Percentiles rank a stretch among this genome's conserved stretches.
Conservation (phyloP, 2,888 invertebrate genomes). For the Caenorhabditis japonica region DNA sequence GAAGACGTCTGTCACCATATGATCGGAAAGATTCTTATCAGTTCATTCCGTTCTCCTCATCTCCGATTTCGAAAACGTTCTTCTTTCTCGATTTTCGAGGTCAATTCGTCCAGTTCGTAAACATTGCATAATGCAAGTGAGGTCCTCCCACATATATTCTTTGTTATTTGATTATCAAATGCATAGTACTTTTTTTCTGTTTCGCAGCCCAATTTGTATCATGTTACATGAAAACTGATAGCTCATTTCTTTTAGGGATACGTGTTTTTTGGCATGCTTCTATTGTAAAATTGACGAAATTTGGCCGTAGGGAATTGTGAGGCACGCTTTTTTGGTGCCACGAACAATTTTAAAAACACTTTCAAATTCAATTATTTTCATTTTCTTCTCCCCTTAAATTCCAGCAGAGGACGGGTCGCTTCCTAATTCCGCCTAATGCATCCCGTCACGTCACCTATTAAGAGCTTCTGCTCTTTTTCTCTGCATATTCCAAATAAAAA, state of each 20-base stretch:
- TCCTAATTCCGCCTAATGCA: conserved; percentile 36
- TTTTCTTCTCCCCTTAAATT: not conserved
- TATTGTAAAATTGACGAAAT: too few relatives aligned
- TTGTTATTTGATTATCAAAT: too few relatives aligned
- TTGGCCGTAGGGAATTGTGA: too few relatives aligned
- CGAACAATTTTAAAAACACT: too few relatives aligned
- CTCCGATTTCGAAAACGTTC: conserved; percentile 31
- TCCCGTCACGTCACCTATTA: conserved; percentile 13
- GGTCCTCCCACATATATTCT: too few relatives aligned
- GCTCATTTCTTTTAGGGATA: too few relatives aligned
- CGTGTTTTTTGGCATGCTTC: too few relatives aligned
- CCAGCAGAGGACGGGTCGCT: too few relatives aligned
- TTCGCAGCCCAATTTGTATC: too few relatives aligned
- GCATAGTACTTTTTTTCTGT: too few relatives aligned
- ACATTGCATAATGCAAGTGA: conserved; percentile 34
- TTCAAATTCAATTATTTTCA: conserved; percentile 15
- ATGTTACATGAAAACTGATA: too few relatives aligned
- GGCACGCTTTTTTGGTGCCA: too few relatives aligned
- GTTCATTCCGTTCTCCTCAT: conserved; percentile 24
- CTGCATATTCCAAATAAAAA: conserved; percentile 22
- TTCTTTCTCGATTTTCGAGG: conserved; percentile 30
- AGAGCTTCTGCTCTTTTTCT: not conserved
- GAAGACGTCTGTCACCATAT: conserved; percentile 40
- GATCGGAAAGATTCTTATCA: conserved; percentile 38
- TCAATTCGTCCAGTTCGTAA: conserved; percentile 26